These are phyloP conservation scores for Branchipolynoe longqiensis DNA, from an alignment of 2,888 invertebrate species.

Conservation along the genomic window DNA sequence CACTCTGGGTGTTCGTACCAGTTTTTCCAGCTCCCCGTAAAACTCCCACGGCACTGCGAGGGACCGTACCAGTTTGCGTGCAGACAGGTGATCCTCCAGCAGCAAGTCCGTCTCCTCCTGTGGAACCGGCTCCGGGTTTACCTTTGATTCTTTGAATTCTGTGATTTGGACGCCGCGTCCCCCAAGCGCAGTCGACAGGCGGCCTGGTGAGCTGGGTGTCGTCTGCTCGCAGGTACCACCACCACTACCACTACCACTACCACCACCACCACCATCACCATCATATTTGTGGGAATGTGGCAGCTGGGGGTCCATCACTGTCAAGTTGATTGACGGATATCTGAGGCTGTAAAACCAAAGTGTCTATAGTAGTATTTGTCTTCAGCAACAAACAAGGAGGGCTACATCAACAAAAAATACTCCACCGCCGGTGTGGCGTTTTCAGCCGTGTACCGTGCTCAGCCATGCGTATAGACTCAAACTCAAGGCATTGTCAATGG, in stretches of 20 bases:
- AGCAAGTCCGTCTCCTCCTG: slow-evolving; percentile 80
- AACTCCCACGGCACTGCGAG: slow-evolving; percentile 45
- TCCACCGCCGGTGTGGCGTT: too few species aligned
- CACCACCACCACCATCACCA: too few species aligned
- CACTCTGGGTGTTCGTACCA: slow-evolving; percentile 53
- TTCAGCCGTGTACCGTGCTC: too few species aligned
- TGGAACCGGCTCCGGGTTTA: slow-evolving; percentile 81
- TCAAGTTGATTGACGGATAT: background rate
- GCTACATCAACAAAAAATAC: too few species aligned
- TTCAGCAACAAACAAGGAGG: too few species aligned
- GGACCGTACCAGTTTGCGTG: slow-evolving; percentile 79
- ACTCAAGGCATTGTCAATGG: too few species aligned
- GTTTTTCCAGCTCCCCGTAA: slow-evolving; percentile 54
- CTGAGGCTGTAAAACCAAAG: background rate
- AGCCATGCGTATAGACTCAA: too few species aligned
- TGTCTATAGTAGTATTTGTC: too few species aligned
- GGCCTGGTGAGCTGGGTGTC: too few species aligned
- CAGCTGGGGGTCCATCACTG: slow-evolving; percentile 8
- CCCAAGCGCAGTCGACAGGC: too few species aligned
- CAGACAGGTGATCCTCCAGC: slow-evolving; percentile 81
- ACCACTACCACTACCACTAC: too few species aligned
- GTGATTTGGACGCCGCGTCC: slow-evolving; percentile 81
- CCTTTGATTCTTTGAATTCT: slow-evolving; percentile 76
- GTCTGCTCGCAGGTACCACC: too few species aligned
- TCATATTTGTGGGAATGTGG: background rate